A percentile compares a stretch with the other conserved stretches of the same genome.
Evolutionary conservation across 2,888 invertebrate genomes (phyloP).

Genomic region (Aporophyla lueneburgensis): DNA sequence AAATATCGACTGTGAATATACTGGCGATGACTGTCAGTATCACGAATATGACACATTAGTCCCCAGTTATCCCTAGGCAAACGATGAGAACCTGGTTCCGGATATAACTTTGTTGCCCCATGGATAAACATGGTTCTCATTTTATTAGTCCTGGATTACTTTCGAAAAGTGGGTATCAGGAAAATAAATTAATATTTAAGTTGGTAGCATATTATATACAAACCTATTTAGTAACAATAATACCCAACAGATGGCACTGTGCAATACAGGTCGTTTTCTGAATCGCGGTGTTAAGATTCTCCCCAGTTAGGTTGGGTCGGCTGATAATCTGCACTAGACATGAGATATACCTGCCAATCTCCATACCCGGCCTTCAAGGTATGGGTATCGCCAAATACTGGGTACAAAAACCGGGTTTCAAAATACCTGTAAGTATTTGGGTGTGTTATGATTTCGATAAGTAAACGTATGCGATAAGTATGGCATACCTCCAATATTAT

Average conservation of each 20-base stretch:
- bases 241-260: conserved; percentile 28
- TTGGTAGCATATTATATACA: not conserved
- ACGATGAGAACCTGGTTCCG: not conserved
- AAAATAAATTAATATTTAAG: not conserved
- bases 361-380: too few species aligned
- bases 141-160: not conserved
- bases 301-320: not conserved
- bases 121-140: not conserved
- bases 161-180: not conserved
- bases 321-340: too few species aligned
- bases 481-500: too few species aligned
- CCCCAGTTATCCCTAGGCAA: conserved; percentile 7
- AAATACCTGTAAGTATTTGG: too few species aligned
- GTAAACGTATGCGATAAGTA: too few species aligned
- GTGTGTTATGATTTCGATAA: too few species aligned
- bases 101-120: not conserved
- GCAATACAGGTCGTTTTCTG: conserved; percentile 9
- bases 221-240: conserved; percentile 1
- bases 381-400: too few species aligned
- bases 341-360: too few species aligned
- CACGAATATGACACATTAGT: conserved; percentile 23
- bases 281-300: conserved; percentile 19
- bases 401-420: too few species aligned
- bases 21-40: conserved; percentile 42
- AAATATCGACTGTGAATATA: conserved; percentile 53